phyloP scores from a whole-genome alignment of 2,888 invertebrate genomes.

The Troides helena region DNA sequence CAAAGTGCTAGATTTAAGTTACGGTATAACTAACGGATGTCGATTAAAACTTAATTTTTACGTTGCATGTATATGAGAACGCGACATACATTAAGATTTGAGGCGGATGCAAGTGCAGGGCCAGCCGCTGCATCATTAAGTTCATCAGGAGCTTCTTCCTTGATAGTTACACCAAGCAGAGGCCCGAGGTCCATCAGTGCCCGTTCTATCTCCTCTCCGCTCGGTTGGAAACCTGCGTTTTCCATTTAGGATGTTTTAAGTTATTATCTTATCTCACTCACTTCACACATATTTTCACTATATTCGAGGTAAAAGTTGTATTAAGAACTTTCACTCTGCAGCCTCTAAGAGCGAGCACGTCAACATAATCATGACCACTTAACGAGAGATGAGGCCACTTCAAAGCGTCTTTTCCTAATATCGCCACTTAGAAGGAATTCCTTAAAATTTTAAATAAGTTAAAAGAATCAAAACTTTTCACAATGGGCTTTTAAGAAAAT shows the following conservation, averaged over 20 bases:
- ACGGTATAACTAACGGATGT: too few species aligned
- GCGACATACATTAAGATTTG: slow-evolving; percentile 50
- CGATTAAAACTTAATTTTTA: too few species aligned
- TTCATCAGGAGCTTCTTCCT: slow-evolving; percentile 71
- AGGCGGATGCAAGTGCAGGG: slow-evolving; percentile 36
- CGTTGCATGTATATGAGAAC: not conserved
- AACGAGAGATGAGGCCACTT: slow-evolving; percentile 52
- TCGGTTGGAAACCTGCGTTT: slow-evolving; percentile 62
- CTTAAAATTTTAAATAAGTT: slow-evolving; percentile 3
- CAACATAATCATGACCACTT: slow-evolving; percentile 61
- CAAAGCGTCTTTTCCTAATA: slow-evolving; percentile 38
- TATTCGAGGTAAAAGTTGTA: slow-evolving; percentile 35
- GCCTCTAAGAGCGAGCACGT: slow-evolving; percentile 60
- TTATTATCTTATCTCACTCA: slow-evolving; percentile 45
- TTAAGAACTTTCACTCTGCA: slow-evolving; percentile 65
- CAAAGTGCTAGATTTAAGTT: too few species aligned
- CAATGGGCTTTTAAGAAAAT: slow-evolving; percentile 2
- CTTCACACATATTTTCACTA: slow-evolving; percentile 52
- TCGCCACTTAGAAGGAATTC: not conserved
- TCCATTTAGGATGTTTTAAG: slow-evolving; percentile 55
- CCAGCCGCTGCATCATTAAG: slow-evolving; percentile 43
- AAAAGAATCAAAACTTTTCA: not conserved
- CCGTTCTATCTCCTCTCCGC: slow-evolving; percentile 72
- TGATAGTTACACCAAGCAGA: slow-evolving; percentile 69
- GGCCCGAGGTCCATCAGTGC: slow-evolving; percentile 75